Conservation (phyloP, 2,113 vertebrate genomes). For the Eupsittula cactorum region DNA sequence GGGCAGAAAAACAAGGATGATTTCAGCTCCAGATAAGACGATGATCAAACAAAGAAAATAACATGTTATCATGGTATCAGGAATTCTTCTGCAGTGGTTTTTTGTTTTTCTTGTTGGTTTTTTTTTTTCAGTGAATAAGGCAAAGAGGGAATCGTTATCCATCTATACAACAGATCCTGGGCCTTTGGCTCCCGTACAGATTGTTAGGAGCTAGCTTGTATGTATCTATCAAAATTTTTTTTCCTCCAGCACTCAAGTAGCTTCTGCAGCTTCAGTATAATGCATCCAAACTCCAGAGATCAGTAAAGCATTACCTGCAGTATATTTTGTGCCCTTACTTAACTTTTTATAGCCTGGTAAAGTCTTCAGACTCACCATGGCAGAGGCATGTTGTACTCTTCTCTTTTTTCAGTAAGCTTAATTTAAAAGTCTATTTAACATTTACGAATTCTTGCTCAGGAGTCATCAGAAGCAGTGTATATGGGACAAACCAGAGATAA, state of each 20-base stretch:
- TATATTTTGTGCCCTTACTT: neutral
- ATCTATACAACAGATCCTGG: neutral
- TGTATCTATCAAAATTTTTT: neutral
- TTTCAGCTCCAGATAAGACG: conserved; percentile 6
- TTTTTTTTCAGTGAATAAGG: neutral
- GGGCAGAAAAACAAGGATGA: neutral
- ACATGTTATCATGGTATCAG: neutral
- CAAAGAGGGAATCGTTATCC: neutral
- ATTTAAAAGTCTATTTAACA: neutral
- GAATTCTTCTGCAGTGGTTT: neutral
- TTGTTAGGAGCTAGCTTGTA: neutral
- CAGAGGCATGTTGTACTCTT: neutral
- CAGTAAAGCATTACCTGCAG: neutral
- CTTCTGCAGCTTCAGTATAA: neutral
- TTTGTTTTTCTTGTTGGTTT: neutral
- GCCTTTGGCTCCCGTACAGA: neutral
- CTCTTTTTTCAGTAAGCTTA: neutral
- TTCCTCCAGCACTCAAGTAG: neutral
- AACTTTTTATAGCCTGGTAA: neutral
- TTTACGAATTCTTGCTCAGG: neutral
- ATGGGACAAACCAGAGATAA: neutral
- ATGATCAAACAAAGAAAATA: neutral
- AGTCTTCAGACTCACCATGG: neutral
- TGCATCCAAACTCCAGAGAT: neutral
- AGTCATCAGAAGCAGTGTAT: neutral